Conservation (phyloP, 2,888 invertebrate species). For the Drosophila subsilvestris region DNA sequence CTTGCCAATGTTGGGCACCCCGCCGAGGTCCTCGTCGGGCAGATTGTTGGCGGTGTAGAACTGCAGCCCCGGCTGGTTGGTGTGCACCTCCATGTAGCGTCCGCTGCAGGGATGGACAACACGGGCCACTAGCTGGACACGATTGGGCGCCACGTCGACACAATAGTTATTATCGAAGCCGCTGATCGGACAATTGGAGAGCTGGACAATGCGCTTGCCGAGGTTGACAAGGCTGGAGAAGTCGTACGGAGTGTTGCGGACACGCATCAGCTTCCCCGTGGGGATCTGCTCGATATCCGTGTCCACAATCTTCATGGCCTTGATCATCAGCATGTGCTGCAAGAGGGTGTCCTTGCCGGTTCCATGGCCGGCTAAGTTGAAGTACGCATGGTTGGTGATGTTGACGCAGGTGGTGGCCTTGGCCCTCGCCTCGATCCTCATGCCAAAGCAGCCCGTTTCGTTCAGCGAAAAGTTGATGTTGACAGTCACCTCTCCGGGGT, state of each 20-base stretch:
- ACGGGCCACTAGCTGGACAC: conserved; percentile 87
- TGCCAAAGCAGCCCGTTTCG: conserved; percentile 89
- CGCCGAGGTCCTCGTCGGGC: conserved; percentile 86
- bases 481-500: conserved; percentile 92
- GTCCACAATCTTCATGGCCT: conserved; percentile 90
- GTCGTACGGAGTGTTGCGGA: conserved; percentile 90
- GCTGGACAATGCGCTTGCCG: conserved; percentile 87
- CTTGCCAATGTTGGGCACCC: conserved; percentile 88
- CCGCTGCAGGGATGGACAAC: conserved; percentile 89
- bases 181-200: conserved; percentile 86
- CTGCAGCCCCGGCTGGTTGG: conserved; percentile 95
- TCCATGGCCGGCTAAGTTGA: conserved; percentile 94
- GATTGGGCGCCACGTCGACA: conserved; percentile 58
- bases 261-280: conserved; percentile 89
- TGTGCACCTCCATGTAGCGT: conserved; percentile 90
- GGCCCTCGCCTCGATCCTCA: conserved; percentile 91
- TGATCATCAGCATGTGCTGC: conserved; percentile 89
- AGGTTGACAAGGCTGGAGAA: conserved; percentile 88
- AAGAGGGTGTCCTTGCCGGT: conserved; percentile 86
- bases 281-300: conserved; percentile 89
- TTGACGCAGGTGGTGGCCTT: conserved; percentile 93
- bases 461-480: conserved; percentile 90
- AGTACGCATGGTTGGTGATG: conserved; percentile 94
- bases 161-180: conserved; percentile 69
- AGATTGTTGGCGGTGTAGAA: conserved; percentile 93